Conservation (phyloP, 1,140 invertebrate genomes). For the Aphaenogaster ashmeadi region DNA sequence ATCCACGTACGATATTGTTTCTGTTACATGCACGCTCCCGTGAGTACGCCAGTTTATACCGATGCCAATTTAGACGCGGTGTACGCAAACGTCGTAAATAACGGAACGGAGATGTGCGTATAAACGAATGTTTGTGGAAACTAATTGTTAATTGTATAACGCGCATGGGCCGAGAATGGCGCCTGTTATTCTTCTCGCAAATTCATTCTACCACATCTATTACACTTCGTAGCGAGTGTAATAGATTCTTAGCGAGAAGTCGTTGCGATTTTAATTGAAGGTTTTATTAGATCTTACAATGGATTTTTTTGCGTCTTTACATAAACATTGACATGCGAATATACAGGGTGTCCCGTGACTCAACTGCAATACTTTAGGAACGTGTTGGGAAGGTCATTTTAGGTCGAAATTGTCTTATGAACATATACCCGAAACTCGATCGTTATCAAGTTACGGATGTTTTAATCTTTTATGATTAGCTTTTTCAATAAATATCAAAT, state of each 20-base stretch:
- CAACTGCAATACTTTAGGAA: too few species aligned
- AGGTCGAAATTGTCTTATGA: too few species aligned
- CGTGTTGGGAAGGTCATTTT: too few species aligned
- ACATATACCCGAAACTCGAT: too few species aligned
- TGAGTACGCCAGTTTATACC: background rate
- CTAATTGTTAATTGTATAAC: background rate
- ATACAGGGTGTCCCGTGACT: too few species aligned
- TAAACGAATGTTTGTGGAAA: background rate
- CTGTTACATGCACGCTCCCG: background rate
- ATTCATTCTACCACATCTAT: background rate
- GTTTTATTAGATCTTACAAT: background rate
- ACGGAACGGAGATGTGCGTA: background rate
- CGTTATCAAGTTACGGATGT: too few species aligned
- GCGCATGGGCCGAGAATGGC: background rate
- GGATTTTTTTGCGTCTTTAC: background rate
- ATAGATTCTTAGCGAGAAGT: background rate
- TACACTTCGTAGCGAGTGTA: background rate
- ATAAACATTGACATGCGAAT: background rate
- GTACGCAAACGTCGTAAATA: background rate
- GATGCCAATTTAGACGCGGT: background rate
- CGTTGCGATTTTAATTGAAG: background rate
- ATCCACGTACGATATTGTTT: conserved; percentile 24
- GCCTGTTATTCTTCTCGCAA: background rate
- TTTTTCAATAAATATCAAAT: too few species aligned
- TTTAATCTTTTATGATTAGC: too few species aligned